A percentile compares a stretch with the other conserved stretches of the same genome.
Evolutionary conservation across 2,888 invertebrate species (phyloP).

Genomic region (Stomorhina lunata): DNA sequence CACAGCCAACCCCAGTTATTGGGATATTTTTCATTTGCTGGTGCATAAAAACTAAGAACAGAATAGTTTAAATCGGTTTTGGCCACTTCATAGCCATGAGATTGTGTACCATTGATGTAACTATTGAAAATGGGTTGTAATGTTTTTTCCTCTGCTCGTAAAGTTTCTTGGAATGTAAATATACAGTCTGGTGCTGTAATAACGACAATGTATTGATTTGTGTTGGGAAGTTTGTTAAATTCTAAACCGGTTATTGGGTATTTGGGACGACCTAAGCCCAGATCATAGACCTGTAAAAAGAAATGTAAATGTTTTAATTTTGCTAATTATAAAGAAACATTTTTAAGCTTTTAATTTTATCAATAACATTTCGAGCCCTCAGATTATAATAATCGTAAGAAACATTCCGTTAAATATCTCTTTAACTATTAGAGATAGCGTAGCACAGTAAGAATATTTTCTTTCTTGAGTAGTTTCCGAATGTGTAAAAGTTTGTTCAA

Average conservation of each 20-base stretch:
- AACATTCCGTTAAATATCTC: no score
- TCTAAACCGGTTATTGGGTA: conserved; percentile 93
- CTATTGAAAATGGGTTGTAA: conserved; percentile 73
- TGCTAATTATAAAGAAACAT: no score
- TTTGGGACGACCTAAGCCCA: conserved; percentile 86
- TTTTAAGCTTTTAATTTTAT: no score
- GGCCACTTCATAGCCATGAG: conserved; percentile 84
- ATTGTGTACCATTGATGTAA: conserved; percentile 72
- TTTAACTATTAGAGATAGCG: no score
- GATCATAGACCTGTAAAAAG: conserved; percentile 88
- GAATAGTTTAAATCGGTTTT: conserved; percentile 88
- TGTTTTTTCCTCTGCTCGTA: conserved; percentile 88
- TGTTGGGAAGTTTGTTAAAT: conserved; percentile 87
- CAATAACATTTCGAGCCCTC: no score
- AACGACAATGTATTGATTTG: conserved; percentile 89
- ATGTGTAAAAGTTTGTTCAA: no score
- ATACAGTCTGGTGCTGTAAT: conserved; percentile 91
- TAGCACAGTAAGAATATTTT: no score
- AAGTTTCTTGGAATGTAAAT: conserved; percentile 92
- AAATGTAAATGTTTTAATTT: no score
- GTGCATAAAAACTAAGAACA: conserved; percentile 88
- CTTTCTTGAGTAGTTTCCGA: no score
- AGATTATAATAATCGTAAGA: no score
- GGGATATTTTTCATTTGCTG: conserved; percentile 85
- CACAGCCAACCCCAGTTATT: conserved; percentile 93